These are phyloP conservation scores for Ctenosaura bakeri DNA, from an alignment of 2,797 vertebrate genomes.

Conservation along the genomic window DNA sequence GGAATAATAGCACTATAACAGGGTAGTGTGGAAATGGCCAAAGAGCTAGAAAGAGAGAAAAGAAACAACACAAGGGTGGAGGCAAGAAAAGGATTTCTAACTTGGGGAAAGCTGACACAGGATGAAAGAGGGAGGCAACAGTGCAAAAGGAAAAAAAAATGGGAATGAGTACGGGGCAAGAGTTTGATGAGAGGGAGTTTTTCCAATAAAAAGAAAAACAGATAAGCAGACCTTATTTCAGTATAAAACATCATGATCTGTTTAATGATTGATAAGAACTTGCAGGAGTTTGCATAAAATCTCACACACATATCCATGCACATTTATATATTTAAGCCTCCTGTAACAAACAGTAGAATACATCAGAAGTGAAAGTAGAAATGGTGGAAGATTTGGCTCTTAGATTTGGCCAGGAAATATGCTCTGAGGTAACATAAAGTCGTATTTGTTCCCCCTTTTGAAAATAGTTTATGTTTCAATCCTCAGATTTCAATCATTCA, in stretches of 20 bases:
- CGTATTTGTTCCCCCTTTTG: constrained; percentile 18
- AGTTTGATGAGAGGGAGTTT: accelerated
- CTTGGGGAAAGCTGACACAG: too few relatives aligned
- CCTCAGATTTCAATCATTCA: neutral
- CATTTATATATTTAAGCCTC: neutral
- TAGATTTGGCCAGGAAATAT: constrained; percentile 26
- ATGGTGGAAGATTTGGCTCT: constrained; percentile 28
- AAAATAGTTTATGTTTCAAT: constrained; percentile 11
- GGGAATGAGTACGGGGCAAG: too few relatives aligned
- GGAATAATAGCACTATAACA: too few relatives aligned
- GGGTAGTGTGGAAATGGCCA: too few relatives aligned
- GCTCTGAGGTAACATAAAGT: constrained; percentile 18
- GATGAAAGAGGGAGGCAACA: too few relatives aligned
- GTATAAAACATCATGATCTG: neutral
- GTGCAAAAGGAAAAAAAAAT: too few relatives aligned
- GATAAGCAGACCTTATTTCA: neutral
- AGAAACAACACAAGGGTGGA: too few relatives aligned
- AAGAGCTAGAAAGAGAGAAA: too few relatives aligned
- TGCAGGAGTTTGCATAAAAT: neutral
- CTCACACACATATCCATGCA: too few relatives aligned
- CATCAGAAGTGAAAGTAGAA: neutral
- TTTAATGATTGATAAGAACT: constrained; percentile 19
- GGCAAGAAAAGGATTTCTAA: too few relatives aligned
- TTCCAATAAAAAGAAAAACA: neutral
- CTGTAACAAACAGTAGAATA: constrained; percentile 28